Conservation (phyloP, 1,140 invertebrate genomes). For the Zaprionus ghesquierei region DNA sequence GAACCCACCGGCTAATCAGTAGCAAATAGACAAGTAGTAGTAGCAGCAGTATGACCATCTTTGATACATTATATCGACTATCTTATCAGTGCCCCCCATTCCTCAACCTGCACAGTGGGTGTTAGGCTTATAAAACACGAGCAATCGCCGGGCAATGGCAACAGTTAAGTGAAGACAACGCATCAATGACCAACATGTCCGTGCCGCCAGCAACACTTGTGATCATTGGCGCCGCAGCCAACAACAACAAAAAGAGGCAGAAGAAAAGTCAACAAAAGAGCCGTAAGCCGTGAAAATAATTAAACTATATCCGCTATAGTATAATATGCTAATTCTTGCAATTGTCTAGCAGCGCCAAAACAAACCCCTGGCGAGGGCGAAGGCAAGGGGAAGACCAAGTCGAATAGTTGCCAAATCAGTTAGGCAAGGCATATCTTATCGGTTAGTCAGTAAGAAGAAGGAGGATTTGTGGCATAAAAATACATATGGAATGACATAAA, state of each 20-base stretch:
- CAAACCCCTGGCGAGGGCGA: not conserved
- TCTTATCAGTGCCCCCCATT: conserved; percentile 52
- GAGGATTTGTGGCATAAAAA: conserved; percentile 70
- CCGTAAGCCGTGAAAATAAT: not conserved
- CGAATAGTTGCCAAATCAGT: conserved; percentile 58
- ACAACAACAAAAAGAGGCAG: conserved; percentile 8
- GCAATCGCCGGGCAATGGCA: conserved; percentile 32
- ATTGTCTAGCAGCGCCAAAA: conserved; percentile 4
- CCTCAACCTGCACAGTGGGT: not conserved
- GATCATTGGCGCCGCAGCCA: conserved; percentile 50
- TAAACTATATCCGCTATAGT: not conserved
- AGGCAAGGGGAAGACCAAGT: conserved; percentile 34
- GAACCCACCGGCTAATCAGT: not conserved
- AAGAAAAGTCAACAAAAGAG: not conserved
- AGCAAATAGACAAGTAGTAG: not conserved
- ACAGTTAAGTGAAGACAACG: conserved; percentile 27
- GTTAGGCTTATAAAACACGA: conserved; percentile 56
- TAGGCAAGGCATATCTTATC: conserved; percentile 61
- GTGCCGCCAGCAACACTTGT: conserved; percentile 53
- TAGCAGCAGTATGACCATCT: not conserved
- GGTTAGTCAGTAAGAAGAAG: not conserved
- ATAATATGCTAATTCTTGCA: conserved; percentile 5
- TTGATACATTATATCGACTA: conserved; percentile 54
- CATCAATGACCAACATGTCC: conserved; percentile 49
- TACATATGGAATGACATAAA: conserved; percentile 75